Conservation (phyloP, 2,888 invertebrate species). For the Dryocosmus kuriphilus region DNA sequence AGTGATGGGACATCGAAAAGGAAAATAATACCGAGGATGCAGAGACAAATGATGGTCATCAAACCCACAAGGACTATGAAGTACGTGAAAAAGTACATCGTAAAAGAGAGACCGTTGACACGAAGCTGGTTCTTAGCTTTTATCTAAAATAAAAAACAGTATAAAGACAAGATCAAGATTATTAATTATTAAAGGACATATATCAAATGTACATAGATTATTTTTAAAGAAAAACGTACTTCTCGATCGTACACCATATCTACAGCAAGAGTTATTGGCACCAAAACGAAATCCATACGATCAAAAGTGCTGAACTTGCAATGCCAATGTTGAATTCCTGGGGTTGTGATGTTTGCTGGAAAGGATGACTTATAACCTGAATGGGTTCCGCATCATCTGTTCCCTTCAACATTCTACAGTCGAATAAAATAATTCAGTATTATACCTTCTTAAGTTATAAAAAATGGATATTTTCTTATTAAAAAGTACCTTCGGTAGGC, state of each 20-base stretch:
- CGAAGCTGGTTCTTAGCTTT: slow-evolving; percentile 90
- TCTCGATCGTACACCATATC: slow-evolving; percentile 91
- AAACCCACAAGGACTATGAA: slow-evolving; percentile 85
- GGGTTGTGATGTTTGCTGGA: slow-evolving; percentile 86
- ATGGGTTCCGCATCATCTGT: slow-evolving; percentile 78
- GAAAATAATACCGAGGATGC: slow-evolving; percentile 82
- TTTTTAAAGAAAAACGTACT: slow-evolving; percentile 77
- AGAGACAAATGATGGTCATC: slow-evolving; percentile 84
- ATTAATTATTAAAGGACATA: no score
- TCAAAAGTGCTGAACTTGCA: slow-evolving; percentile 86
- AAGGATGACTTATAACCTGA: slow-evolving; percentile 84
- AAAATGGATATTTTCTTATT: not conserved
- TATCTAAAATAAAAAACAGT: slow-evolving; percentile 80
- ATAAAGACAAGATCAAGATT: slow-evolving; percentile 8
- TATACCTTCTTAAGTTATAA: not conserved
- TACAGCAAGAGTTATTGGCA: slow-evolving; percentile 87
- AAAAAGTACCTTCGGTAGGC: slow-evolving; percentile 82
- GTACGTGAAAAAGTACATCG: slow-evolving; percentile 87
- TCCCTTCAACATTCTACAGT: slow-evolving; percentile 75
- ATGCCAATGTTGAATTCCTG: slow-evolving; percentile 86
- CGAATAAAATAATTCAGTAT: not conserved
- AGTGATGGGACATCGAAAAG: slow-evolving; percentile 86
- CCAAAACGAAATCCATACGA: slow-evolving; percentile 89
- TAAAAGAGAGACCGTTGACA: slow-evolving; percentile 88
- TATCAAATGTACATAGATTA: not conserved